Conservation (phyloP, 1,140 invertebrate genomes). For the Drosophila kanapiae region DNA sequence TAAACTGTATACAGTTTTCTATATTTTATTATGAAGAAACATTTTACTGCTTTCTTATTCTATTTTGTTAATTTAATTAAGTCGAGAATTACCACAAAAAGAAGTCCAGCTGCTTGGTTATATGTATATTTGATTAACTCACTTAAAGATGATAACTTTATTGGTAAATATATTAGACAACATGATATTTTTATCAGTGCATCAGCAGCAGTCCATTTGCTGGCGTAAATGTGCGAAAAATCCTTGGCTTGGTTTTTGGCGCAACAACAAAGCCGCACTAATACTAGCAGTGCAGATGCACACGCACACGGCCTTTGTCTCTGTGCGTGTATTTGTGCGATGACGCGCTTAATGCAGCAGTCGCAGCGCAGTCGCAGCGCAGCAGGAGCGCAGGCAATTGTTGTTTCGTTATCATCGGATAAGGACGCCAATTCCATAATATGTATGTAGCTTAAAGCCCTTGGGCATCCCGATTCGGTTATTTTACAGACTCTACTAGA, state of each 20-base stretch:
- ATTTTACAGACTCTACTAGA: not conserved
- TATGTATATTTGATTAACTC: not conserved
- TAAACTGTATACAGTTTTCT: too few species aligned
- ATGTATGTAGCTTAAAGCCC: not conserved
- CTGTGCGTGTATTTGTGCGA: slow-evolving; percentile 42
- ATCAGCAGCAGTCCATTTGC: slow-evolving; percentile 57
- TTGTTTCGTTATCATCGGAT: slow-evolving; percentile 35
- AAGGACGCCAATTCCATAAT: slow-evolving; percentile 8
- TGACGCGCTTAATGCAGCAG: slow-evolving; percentile 74
- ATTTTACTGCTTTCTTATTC: too few species aligned
- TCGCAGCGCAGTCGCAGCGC: slow-evolving; percentile 25
- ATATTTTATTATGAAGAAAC: too few species aligned
- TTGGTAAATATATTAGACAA: too few species aligned
- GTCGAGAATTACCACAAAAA: not conserved
- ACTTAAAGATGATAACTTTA: not conserved
- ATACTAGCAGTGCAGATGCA: slow-evolving; percentile 23
- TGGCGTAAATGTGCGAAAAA: slow-evolving; percentile 77
- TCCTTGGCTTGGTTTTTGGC: slow-evolving; percentile 81
- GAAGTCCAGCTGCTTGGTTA: too few species aligned
- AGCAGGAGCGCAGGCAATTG: slow-evolving; percentile 28
- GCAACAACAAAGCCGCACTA: slow-evolving; percentile 73
- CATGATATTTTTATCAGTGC: not conserved
- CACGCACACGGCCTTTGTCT: slow-evolving; percentile 41
- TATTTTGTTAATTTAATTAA: too few species aligned
- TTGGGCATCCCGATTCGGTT: not conserved